These are phyloP conservation scores for Laterallus jamaicensis DNA, from an alignment of 2,113 vertebrate species.

Conservation along the genomic window DNA sequence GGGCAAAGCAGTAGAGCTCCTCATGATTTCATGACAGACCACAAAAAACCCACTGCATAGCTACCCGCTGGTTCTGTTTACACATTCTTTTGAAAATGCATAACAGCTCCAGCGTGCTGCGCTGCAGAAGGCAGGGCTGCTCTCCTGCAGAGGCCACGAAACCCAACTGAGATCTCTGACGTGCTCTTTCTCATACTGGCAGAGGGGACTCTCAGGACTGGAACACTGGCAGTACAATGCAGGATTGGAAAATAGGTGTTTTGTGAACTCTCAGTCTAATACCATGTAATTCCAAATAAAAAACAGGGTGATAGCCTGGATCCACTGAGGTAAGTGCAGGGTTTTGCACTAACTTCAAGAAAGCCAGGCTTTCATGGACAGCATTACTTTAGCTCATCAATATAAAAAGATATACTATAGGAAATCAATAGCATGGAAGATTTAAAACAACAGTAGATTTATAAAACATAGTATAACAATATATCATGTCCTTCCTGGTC, in stretches of 20 bases:
- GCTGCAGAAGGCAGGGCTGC: not conserved
- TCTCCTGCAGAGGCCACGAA: not conserved
- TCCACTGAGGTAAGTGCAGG: not conserved
- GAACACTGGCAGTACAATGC: not conserved
- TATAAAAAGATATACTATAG: not conserved
- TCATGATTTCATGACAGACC: constrained; percentile 53
- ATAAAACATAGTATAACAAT: not conserved
- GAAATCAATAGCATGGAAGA: not conserved
- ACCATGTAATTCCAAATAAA: not conserved
- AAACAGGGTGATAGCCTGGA: not conserved
- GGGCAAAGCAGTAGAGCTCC: constrained; percentile 1
- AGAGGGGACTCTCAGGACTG: not conserved
- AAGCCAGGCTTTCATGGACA: not conserved
- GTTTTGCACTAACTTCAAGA: not conserved
- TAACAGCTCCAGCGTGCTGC: not conserved
- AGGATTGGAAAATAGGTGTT: fast-evolving
- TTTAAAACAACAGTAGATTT: not conserved
- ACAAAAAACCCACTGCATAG: not conserved
- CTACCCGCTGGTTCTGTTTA: constrained; percentile 51
- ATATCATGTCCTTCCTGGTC: not conserved
- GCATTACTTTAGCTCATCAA: not conserved
- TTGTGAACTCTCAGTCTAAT: not conserved
- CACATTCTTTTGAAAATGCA: not conserved
- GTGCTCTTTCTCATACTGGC: not conserved
- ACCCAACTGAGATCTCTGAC: not conserved